Evolutionary conservation across 2,113 vertebrate genomes (phyloP).

Genomic region (Tachuris rubrigastra): DNA sequence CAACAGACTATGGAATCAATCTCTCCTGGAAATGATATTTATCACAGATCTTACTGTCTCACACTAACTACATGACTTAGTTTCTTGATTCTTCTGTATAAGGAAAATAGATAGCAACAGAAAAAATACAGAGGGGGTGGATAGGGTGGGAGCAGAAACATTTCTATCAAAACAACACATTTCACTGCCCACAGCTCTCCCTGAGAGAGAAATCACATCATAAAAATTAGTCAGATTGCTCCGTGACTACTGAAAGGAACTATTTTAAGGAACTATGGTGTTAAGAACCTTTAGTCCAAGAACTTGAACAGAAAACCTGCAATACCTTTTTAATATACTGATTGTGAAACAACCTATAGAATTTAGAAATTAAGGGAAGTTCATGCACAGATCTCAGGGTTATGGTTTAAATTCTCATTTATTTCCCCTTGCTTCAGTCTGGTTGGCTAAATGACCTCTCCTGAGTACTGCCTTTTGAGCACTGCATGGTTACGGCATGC

Average conservation of each 20-base stretch:
- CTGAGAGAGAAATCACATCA: neutral
- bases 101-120: neutral
- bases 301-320: neutral
- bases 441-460: neutral
- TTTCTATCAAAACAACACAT: neutral
- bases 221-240: neutral
- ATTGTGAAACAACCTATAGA: neutral
- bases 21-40: neutral
- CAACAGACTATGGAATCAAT: neutral
- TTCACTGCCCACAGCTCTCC: conserved; percentile 1
- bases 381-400: neutral
- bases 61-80: neutral
- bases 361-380: neutral
- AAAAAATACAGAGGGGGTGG: neutral
- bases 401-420: neutral
- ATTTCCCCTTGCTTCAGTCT: neutral
- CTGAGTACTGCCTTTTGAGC: neutral
- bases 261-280: neutral
- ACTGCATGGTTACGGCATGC: neutral
- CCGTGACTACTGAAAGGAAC: neutral
- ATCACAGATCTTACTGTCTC: neutral
- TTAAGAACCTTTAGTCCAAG: neutral
- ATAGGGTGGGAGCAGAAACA: neutral
- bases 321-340: neutral
- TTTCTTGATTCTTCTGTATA: conserved; percentile 2